Base-by-base conservation (phyloP, 2,888 invertebrate species). In the Volucella inanis region DNA sequence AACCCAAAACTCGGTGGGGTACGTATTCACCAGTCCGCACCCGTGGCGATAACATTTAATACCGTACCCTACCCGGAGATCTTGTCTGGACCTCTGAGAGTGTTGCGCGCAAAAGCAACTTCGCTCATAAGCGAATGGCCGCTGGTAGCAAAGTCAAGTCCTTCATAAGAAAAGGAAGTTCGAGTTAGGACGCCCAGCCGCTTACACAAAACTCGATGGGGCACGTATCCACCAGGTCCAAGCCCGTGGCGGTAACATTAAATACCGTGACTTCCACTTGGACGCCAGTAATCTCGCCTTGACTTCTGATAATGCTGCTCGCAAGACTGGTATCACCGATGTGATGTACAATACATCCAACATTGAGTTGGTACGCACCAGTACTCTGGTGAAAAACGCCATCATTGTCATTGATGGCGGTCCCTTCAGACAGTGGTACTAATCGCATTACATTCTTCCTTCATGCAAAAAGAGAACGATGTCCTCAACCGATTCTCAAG, bases 261-360 rank as follows among this genome's bases (percentile, higher is more conserved):
- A 99, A 92, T 97, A 96, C 94, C 95, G 99, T 91, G 99, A 99
- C 55, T 95, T 99, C 79, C 96, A 99, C 91, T 94, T 99, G 88
- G 99, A 99, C 91, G 95, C 95, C 88, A 99, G 99, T 88, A 99
- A 99, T 93, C 99, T 99, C 92, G 95, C 99, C 6, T 99, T 99
- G 99, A 99, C 98, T 70, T 99, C 99, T 57, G 99, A 99, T 94
- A 97, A 99, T 95, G 94, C 96, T 82, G 97, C 99, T 22, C 96
- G 98, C 88, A 99, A 98, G 93, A 98, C 99, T 78, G 98, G 99
- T 95, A 96, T 99, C 90, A 98, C 99, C 91, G 99, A 99, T 94
- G 99, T 99, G 76, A 98, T 99, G 50, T 99, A 99, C 94, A 99
- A 99, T 93, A 99, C 99, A 61, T 98, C 98, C 88, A 99, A 99